These are phyloP conservation scores for Malacoctenus gilli DNA, from an alignment of 2,797 vertebrate genomes.

Conservation along the genomic window DNA sequence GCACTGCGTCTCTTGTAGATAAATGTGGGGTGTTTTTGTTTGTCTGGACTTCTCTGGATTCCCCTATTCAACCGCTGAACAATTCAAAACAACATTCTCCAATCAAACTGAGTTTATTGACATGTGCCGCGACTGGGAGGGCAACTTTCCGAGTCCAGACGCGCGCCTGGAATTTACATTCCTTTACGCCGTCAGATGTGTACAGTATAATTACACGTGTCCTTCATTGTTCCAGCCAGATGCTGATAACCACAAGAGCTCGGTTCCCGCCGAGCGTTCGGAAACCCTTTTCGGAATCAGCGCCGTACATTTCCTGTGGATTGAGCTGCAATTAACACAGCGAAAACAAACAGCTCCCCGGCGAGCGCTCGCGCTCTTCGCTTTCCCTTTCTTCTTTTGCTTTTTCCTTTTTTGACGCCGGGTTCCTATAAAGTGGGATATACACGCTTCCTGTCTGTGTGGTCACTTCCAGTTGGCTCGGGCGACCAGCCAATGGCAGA, in stretches of 20 bases:
- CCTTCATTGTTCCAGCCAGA: conserved; percentile 55
- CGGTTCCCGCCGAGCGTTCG: conserved; percentile 29
- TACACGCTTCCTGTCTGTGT: conserved; percentile 27
- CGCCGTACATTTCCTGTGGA: conserved; percentile 39
- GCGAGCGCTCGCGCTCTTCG: conserved; percentile 6
- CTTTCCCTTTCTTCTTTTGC: conserved; percentile 15
- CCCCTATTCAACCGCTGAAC: not conserved
- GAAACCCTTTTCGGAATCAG: conserved; percentile 29
- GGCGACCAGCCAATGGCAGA: conserved; percentile 21
- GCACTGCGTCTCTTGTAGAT: too few relatives aligned
- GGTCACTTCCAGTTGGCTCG: conserved; percentile 41
- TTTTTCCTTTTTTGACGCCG: conserved; percentile 4
- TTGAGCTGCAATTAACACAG: conserved; percentile 37
- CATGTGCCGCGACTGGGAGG: not conserved
- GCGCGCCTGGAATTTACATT: conserved; percentile 5
- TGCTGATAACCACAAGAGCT: conserved; percentile 36
- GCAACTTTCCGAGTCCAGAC: conserved; percentile 4
- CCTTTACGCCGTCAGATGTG: conserved; percentile 13
- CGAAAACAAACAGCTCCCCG: conserved; percentile 38
- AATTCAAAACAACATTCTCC: not conserved
- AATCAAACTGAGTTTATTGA: not conserved
- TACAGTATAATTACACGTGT: conserved; percentile 26
- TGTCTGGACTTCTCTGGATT: not conserved
- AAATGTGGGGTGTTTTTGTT: too few relatives aligned
- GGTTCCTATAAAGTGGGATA: conserved; percentile 22